Evolutionary conservation across 30 jellyfish, hydroid and myxozoan genomes (phyloP), one percentile per base, ranked within the genome.

Genomic region (Hydractinia symbiolongicarpus): DNA sequence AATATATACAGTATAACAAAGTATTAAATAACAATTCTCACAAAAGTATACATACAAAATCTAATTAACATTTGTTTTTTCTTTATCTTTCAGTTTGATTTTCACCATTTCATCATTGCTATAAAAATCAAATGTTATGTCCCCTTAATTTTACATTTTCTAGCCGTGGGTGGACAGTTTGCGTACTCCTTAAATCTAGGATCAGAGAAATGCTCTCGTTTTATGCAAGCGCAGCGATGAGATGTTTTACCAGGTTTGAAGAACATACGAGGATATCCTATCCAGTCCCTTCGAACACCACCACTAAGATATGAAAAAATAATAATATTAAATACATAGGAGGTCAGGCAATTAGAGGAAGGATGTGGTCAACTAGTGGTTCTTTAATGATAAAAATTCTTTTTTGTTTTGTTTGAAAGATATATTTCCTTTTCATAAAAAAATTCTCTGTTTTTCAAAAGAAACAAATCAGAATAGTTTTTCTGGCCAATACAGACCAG

Each of bases 191-290:
- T 75, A 20, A 90, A 78, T 54, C 95, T 76, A 11, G 92, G 66
- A 76, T 90, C 95, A 4, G 81, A 16, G 61, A 85, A 72, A 51
- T 54, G 71, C 61, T 85, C 86, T 68, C 86, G 88, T 44, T 72
- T 67, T 50, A 90, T 95, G 66, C 97, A 90, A 51, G 97, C 97
- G 56, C 97, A 90, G 51, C 97, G 67, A 72, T 75, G 78, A 40
- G 76, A 83, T 44, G 85, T 80, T 60, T 86, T 93, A 4, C 97
- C 97, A 8, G 95, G 94, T 79, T 76, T 84, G 88, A 74, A 90
- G 58, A 79, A 90, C 89, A 55, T 74, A 57, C 97, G 90, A 50
- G 97, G 97, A 19, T 74, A 76, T 4, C 97, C 97, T 58, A 60
- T 66, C 97, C 97, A 90, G 55, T 85, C 90, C 19, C 97, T 82